phyloP scores from a whole-genome alignment of 2,888 invertebrate genomes.

The Xylota sylvarum region DNA sequence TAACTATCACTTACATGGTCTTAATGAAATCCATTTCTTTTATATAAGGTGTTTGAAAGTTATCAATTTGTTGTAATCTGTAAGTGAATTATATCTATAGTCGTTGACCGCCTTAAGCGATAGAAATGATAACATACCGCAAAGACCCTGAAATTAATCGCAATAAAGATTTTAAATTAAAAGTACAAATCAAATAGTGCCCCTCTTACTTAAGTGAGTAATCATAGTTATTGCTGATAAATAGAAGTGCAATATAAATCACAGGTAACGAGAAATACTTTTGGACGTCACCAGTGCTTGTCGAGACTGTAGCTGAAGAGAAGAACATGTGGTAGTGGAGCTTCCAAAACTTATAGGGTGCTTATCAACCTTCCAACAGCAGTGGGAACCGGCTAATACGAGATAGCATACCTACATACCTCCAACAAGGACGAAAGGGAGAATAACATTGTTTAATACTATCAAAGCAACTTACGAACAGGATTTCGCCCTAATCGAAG shows the following conservation, averaged over 20 bases:
- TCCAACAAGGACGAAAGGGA: no score
- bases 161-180: background rate
- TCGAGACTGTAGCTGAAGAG: no score
- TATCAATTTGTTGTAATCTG: background rate
- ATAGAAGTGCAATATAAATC: background rate
- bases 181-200: background rate
- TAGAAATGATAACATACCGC: background rate
- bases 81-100: background rate
- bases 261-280: no score
- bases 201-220: background rate
- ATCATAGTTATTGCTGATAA: background rate
- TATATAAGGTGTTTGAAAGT: background rate
- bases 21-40: background rate
- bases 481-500: no score
- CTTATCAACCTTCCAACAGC: no score
- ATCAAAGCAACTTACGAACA: no score
- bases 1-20: background rate
- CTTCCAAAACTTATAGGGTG: no score
- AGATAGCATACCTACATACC: no score
- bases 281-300: no score
- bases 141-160: background rate
- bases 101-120: background rate
- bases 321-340: no score
- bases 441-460: no score
- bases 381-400: no score